These are phyloP conservation scores for Leptobrachium leishanense DNA, from an alignment of 2,113 vertebrate genomes.

Conservation along the genomic window DNA sequence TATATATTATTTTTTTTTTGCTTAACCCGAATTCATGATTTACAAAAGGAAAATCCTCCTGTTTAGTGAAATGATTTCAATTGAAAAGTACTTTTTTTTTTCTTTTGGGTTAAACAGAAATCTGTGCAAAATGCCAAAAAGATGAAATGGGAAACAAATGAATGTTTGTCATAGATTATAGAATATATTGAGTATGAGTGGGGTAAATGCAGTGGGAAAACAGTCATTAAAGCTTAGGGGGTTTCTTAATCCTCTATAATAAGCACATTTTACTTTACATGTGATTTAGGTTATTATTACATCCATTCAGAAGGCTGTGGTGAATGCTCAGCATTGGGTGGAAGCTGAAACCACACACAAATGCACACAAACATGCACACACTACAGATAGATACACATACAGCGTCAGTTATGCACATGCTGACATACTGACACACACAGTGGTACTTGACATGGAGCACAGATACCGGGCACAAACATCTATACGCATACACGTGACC, in stretches of 20 bases:
- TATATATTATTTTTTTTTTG: background rate
- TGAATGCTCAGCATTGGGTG: constrained; percentile 24
- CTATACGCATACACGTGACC: too few relatives aligned
- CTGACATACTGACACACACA: too few relatives aligned
- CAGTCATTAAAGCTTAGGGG: constrained; percentile 30
- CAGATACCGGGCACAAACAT: too few relatives aligned
- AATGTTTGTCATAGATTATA: constrained; percentile 36
- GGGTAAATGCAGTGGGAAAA: constrained; percentile 44
- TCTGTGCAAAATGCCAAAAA: constrained; percentile 26
- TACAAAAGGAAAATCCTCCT: constrained; percentile 9
- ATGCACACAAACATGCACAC: background rate
- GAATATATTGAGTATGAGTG: constrained; percentile 47
- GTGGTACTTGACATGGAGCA: too few relatives aligned
- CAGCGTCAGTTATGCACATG: too few relatives aligned
- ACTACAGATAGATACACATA: background rate
- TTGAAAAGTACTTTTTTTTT: constrained; percentile 21
- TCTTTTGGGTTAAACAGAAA: constrained; percentile 41
- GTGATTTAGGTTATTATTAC: constrained; percentile 47
- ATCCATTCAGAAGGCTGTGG: constrained; percentile 24
- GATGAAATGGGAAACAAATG: constrained; percentile 45
- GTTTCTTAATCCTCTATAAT: constrained; percentile 44
- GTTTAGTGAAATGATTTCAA: background rate
- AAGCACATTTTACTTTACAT: constrained; percentile 44
- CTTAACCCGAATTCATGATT: background rate
- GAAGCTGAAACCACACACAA: too few relatives aligned